A percentile compares a stretch with the other conserved stretches of the same genome.
phyloP scores from a whole-genome alignment of 2,113 vertebrate species.

The Xyliphius kryptos region DNA sequence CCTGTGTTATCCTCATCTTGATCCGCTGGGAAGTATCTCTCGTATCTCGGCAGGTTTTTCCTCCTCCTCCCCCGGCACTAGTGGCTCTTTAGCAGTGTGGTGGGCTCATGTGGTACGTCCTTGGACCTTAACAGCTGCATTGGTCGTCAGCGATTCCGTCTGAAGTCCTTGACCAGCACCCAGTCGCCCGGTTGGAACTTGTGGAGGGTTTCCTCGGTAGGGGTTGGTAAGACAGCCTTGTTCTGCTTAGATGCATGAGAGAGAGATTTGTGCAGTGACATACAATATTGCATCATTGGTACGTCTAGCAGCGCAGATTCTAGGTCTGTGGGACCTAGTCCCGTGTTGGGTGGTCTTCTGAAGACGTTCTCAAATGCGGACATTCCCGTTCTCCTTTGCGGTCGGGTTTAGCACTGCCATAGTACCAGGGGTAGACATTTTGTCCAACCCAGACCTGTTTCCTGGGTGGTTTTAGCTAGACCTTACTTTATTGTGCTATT shows the following conservation, averaged over 20 bases:
- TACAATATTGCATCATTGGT: background rate
- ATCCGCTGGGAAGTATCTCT: no score
- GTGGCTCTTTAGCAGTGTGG: no score
- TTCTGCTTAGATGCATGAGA: no score
- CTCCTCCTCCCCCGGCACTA: no score
- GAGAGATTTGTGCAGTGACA: no score
- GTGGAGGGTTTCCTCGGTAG: background rate
- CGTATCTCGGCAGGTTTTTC: no score
- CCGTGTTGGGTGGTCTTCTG: background rate
- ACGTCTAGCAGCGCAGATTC: no score
- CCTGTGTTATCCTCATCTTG: no score
- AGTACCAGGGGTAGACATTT: background rate
- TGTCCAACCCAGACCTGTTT: background rate
- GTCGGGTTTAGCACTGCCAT: background rate
- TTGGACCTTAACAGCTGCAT: background rate
- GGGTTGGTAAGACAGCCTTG: background rate
- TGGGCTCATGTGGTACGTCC: background rate
- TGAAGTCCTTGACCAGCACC: background rate
- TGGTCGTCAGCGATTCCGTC: background rate
- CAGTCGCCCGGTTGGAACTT: background rate
- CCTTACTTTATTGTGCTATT: background rate
- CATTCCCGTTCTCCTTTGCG: no score
- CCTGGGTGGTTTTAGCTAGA: background rate
- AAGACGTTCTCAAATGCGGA: background rate
- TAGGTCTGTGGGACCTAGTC: background rate